Evolutionary conservation across 1,140 invertebrate genomes (phyloP).

Genomic region (Meloidogyne floridensis): DNA sequence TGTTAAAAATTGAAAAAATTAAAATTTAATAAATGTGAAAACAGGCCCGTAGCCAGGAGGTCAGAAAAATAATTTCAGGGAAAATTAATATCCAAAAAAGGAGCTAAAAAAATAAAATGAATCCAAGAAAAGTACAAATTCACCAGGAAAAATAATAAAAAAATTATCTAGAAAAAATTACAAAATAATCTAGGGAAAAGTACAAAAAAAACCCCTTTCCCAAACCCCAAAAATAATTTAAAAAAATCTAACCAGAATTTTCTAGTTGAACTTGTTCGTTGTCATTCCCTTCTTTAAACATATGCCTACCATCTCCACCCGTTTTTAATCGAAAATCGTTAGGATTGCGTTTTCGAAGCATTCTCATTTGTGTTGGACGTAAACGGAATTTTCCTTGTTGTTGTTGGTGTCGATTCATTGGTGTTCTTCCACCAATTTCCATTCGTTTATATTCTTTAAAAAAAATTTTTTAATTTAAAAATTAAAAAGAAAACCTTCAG

Average conservation of each 20-base stretch:
- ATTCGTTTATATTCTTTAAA: slow-evolving; percentile 42
- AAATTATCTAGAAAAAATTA: background rate
- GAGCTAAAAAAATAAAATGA: too few species aligned
- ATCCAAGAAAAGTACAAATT: too few species aligned
- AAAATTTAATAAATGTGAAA: background rate
- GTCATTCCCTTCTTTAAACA: background rate
- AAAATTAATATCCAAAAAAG: too few species aligned
- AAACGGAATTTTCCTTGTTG: slow-evolving; percentile 20
- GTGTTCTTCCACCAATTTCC: slow-evolving; percentile 26
- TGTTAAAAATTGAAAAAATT: background rate
- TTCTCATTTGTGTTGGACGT: slow-evolving; percentile 24
- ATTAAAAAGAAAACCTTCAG: slow-evolving; percentile 72
- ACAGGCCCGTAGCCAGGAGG: too few species aligned
- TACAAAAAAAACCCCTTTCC: background rate
- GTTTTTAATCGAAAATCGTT: slow-evolving; percentile 14
- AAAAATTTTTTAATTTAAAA: slow-evolving; percentile 5
- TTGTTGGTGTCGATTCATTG: background rate
- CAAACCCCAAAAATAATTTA: background rate
- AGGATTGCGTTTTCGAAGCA: slow-evolving; percentile 23
- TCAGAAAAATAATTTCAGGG: background rate
- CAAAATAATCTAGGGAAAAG: background rate
- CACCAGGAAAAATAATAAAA: background rate
- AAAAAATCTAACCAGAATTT: slow-evolving; percentile 1
- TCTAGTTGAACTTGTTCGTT: background rate
- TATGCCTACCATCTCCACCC: background rate